Conservation (phyloP, 2,113 vertebrate species). For the Proteles cristata region DNA sequence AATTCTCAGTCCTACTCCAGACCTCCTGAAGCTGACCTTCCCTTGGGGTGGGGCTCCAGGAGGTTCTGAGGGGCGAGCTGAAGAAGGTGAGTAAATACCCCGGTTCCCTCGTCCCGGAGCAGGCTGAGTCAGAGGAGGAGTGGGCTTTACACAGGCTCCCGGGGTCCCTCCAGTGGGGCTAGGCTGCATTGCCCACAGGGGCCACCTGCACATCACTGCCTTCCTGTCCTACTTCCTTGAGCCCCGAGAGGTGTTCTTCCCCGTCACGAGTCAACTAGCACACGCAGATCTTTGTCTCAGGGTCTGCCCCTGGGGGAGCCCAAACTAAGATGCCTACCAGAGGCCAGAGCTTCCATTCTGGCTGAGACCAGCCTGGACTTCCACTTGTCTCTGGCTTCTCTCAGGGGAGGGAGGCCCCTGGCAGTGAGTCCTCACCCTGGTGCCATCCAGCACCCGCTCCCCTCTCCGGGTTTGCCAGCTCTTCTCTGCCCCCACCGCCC, state of each 20-base stretch:
- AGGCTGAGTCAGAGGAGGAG: neutral
- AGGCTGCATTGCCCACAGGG: neutral
- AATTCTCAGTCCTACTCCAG: neutral
- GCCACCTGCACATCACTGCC: neutral
- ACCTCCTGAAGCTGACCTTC: neutral
- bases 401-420: fast-evolving
- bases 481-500: neutral
- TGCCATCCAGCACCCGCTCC: neutral
- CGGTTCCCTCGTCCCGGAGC: neutral
- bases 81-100: neutral
- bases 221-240: neutral
- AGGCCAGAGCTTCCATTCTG: neutral
- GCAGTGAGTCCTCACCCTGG: neutral
- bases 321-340: neutral
- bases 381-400: neutral
- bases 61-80: neutral
- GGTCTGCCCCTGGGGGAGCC: neutral
- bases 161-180: no score
- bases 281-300: neutral
- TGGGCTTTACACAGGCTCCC: neutral
- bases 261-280: neutral
- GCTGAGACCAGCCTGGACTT: neutral
- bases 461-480: neutral
- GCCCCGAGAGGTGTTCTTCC: fast-evolving
- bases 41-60: neutral